Evolutionary conservation across 2,888 invertebrate species (phyloP), one percentile per base, ranked within the genome.

Genomic region (Resseliella maxima): DNA sequence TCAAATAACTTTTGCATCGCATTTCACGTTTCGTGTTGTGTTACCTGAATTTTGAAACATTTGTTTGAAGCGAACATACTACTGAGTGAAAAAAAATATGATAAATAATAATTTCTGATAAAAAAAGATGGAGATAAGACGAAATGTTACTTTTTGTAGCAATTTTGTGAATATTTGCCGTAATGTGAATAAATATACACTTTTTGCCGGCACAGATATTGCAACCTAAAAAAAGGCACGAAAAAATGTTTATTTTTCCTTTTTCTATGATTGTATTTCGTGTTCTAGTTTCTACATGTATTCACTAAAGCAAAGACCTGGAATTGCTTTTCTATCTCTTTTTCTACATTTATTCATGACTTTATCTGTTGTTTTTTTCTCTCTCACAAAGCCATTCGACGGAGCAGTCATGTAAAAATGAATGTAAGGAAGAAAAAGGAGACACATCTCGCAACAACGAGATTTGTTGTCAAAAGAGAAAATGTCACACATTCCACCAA

Each of bases 101-200:
- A 72, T 72, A 31, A 72, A 72, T 72, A 72, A 72, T 72, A 72
- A 31, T 15, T 31, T 72, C 15, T 72, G 27, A 8, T 31, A 31
- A 72, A 59, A 72, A 72, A 72, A 72, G 31, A 72, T 72, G 35
- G 2, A 72, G 72, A 72, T 72, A 72, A 72, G 35, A 15, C n/a
- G 27, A 72, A 31, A 72, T 72, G 72, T 72, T 31, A 72, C 31
- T 72, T 72, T 35, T 72, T 15, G 72, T 18, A 31, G 72, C 72
- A 72, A 31, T 72, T 72, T 72, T 15, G 35, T 72, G 72, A 27
- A 31, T 72, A 31, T 31, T 72, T 72, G 31, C 15, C 31, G 35
- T 72, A 72, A 72, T 72, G 35, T 18, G 72, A 72, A 72, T 72
- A 8, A 72, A 31, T 31, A 35, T 72, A 31, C 35, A 15, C 31